Base-by-base conservation (phyloP, 1,140 invertebrate species). In the Aporrectodea caliginosa region DNA sequence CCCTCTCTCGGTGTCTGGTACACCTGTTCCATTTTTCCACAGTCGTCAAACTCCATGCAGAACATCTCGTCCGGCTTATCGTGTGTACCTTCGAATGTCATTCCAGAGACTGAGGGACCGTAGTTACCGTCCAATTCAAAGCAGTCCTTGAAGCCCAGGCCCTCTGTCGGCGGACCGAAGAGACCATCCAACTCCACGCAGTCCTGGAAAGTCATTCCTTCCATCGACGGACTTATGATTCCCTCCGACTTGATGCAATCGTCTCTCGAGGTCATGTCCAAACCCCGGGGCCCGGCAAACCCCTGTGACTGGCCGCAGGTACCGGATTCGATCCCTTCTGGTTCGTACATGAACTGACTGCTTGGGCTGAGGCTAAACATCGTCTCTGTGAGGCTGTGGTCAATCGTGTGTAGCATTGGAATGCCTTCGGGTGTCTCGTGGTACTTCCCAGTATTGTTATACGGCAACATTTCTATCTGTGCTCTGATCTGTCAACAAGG, bases 311-410 rank as follows among this genome's bases (percentile, higher is more conserved):
- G 43, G 43, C 43, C 43, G 22, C 43, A 58, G 6, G 43, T 58
- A 22, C 6, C 22, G 43, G 43, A 58, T 58, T 58, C 43, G 6
- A 58, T 58, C 6, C 6, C 43, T 22, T 58, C 43, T 22, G 43
- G 43, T 58, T 58, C 43, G 43, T 58, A 58, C 43, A 58, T 58
- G 43, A 58, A 58, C 43, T 58, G 43, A 58, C 43, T 58, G 43
- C 43, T 58, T 22, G 43, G 43, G 22, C 43, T 58, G 43, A 58
- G 43, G 22, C 43, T 58, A 22, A 58, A 22, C 43, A 58, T 58
- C 43, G 43, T 58, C 43, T 58, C 43, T 58, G 43, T 58, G 6
- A 58, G 43, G 43, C 43, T 58, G 43, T 58, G 43, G 43, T 58
- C 43, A 6, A 58, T 22, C 22, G 43, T 22, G 43, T 58, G 43